Evolutionary conservation across 2,888 invertebrate species (phyloP).

Genomic region (Pimpla rufipes): DNA sequence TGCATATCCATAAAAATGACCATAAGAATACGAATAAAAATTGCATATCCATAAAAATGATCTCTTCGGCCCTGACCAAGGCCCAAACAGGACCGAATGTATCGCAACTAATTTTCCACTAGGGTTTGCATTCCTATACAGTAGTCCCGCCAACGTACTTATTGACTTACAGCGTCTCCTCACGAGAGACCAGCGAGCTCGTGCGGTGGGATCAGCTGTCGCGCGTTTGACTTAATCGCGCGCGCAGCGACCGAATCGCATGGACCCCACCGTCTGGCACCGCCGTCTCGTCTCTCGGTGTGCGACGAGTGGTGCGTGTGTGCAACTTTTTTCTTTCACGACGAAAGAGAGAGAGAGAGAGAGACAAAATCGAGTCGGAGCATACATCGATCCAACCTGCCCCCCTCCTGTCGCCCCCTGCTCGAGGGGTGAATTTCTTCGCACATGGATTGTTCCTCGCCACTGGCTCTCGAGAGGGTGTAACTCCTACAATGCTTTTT

Average conservation of each 20-base stretch:
- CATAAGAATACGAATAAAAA: too few species aligned
- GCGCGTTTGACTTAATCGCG: constrained; percentile 67
- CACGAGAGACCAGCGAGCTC: constrained; percentile 36
- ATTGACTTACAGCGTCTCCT: constrained; percentile 82
- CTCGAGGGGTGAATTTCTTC: constrained; percentile 72
- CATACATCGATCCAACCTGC: not conserved
- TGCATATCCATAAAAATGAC: too few species aligned
- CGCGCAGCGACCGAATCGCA: constrained; percentile 56
- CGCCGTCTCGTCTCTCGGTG: constrained; percentile 22
- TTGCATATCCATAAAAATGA: too few species aligned
- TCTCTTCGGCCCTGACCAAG: too few species aligned
- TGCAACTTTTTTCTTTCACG: constrained; percentile 59
- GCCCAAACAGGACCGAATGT: too few species aligned
- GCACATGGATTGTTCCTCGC: constrained; percentile 67
- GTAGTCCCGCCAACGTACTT: constrained; percentile 77
- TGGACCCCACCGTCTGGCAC: constrained; percentile 29
- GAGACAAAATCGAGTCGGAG: not conserved
- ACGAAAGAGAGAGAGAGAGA: constrained; percentile 42
- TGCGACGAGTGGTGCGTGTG: constrained; percentile 44
- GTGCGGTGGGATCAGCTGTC: constrained; percentile 67
- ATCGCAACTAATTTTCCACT: too few species aligned
- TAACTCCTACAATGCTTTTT: constrained; percentile 70
- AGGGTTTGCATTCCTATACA: too few species aligned
- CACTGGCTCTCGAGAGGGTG: constrained; percentile 66
- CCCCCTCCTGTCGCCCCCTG: constrained; percentile 23